Percentiles rank a stretch among this genome's conserved stretches.
phyloP scores from a whole-genome alignment of 2,113 vertebrate genomes.

The Strigops habroptila region DNA sequence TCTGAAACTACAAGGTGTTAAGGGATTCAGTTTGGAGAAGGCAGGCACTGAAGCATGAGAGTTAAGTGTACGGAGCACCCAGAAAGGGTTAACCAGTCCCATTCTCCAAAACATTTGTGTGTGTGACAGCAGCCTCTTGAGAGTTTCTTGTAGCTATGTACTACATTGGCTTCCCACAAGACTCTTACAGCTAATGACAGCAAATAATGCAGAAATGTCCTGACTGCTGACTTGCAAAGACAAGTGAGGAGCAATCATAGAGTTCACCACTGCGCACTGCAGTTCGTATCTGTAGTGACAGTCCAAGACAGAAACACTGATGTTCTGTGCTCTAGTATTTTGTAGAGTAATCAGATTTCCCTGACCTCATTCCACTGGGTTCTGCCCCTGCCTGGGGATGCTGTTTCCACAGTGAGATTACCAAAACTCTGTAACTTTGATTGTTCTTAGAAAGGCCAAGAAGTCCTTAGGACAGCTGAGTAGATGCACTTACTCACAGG shows the following conservation, averaged over 20 bases:
- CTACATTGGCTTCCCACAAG: background rate
- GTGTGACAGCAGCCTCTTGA: background rate
- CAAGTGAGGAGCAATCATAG: constrained; percentile 1
- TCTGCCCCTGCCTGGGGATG: background rate
- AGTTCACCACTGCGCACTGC: background rate
- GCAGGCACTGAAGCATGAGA: background rate
- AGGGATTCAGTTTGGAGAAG: background rate
- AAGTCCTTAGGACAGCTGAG: background rate
- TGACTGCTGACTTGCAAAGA: constrained; percentile 25
- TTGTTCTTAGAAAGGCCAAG: background rate
- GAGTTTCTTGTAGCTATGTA: background rate
- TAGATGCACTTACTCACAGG: background rate
- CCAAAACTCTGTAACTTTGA: background rate
- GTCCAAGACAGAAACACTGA: background rate
- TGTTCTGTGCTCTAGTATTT: background rate
- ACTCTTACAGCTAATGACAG: background rate
- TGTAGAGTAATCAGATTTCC: background rate
- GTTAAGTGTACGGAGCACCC: background rate
- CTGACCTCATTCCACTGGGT: background rate
- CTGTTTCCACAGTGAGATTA: background rate
- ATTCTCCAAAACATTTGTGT: background rate
- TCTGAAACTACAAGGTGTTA: background rate
- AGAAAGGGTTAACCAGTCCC: background rate
- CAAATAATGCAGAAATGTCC: background rate
- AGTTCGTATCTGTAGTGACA: background rate